Conservation (phyloP, 2,113 vertebrate species). For the Microtus oregoni region DNA sequence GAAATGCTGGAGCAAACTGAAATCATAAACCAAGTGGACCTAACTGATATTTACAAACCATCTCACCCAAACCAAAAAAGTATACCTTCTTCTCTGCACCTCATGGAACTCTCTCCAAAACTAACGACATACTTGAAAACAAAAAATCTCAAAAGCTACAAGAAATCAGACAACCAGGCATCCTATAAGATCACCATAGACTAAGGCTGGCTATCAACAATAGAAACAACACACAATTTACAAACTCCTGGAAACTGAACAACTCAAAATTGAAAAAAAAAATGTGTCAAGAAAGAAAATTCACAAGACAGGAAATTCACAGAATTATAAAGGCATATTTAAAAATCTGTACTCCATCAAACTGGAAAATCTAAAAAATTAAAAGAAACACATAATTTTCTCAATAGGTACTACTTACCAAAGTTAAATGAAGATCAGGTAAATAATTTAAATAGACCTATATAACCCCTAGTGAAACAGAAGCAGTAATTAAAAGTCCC, state of each 20-base stretch:
- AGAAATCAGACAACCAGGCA: neutral
- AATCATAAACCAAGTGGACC: neutral
- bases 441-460: neutral
- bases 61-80: neutral
- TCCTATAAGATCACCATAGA: neutral
- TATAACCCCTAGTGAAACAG: neutral
- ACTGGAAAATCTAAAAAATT: neutral
- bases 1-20: neutral
- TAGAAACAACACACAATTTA: neutral
- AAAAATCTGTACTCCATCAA: neutral
- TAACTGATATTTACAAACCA: neutral
- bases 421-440: neutral
- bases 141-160: neutral
- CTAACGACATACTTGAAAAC: neutral
- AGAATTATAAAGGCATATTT: neutral
- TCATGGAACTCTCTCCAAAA: neutral
- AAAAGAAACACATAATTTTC: neutral
- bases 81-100: neutral
- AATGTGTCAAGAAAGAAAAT: neutral
- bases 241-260: neutral
- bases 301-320: neutral
- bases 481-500: neutral
- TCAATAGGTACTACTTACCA: neutral
- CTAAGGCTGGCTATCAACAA: neutral
- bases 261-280: neutral